Conservation (phyloP, 2,113 vertebrate genomes). For the Pterocles burchelli region DNA sequence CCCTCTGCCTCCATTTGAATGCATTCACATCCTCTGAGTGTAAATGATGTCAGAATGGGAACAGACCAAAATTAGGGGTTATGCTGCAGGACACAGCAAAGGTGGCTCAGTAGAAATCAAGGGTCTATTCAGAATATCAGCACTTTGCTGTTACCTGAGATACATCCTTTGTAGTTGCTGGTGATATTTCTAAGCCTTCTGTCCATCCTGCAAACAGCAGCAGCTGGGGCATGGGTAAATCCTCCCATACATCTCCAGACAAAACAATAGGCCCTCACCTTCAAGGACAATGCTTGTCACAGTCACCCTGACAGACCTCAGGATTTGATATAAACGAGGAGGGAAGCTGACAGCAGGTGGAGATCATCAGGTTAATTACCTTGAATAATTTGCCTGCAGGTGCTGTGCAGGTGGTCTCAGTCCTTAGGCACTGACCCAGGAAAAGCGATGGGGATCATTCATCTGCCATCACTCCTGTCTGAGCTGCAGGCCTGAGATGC, state of each 20-base stretch:
- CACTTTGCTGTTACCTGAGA: not conserved
- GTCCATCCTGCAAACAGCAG: not conserved
- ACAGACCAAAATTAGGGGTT: not conserved
- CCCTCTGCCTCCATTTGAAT: not conserved
- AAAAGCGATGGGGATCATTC: not conserved
- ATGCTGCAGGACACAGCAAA: not conserved
- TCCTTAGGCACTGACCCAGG: not conserved
- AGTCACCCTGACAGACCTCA: not conserved
- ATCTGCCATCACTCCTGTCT: not conserved
- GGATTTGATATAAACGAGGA: not conserved
- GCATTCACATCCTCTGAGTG: fast-evolving
- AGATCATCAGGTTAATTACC: constrained; percentile 30
- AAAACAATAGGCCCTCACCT: not conserved
- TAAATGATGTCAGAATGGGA: not conserved
- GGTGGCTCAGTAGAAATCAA: not conserved
- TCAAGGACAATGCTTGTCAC: not conserved
- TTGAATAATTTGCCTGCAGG: constrained; percentile 8
- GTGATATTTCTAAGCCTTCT: not conserved
- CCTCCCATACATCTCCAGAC: not conserved
- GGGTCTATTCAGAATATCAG: not conserved
- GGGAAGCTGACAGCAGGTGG: not conserved
- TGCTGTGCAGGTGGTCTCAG: constrained; percentile 67
- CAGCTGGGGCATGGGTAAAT: not conserved
- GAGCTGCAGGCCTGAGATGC: not conserved
- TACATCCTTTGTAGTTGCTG: not conserved